Base-by-base conservation (phyloP, 30 jellyfish, hydroid and myxozoan genomes). In the Rhopilema esculentum region DNA sequence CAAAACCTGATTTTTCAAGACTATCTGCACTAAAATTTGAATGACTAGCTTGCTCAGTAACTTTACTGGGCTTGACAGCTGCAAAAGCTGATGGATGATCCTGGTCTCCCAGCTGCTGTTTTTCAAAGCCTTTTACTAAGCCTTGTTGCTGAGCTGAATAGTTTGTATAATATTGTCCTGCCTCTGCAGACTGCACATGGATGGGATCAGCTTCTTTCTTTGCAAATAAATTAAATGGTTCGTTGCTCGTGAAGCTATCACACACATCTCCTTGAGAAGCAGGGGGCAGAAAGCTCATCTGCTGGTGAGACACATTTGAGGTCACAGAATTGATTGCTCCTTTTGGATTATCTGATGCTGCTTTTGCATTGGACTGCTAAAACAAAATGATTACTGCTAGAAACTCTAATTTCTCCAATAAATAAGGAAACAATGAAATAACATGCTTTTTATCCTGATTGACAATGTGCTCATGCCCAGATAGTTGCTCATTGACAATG, bases 41-140 rank as follows among this genome's bases (percentile, higher is more conserved):
- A 31, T 9, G 66, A 61, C 40, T 25, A 16, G 24, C 16, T 8
- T 53, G 79, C 1, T 27, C 63, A 30, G 33, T 66, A 9, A 6
- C 28, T 19, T 80, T 69, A 16, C 27, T 64, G 12, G 90, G 72
- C 49, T 80, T 66, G 0, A 80, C 90, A 20, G 75, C 40, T 29
- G 31, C 69, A 80, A 80, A 80, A 7, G 90, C 90, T 30, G 90
- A 80, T 8, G 72, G 24, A 15, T 66, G 82, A n/a, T 64, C 65
- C 15, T 66, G 82, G 57, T 40, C 57, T 71, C 82, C 82, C 49
- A 53, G 64, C 23, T 25, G 15, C 73, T 63, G 73, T 20, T 8
- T 63, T 63, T 63, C 73, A 63, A 63, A 24, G 73, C 73, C 17
- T 19, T 7, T 7, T 2, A n/a, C 30, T 24, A 19, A 20, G 27